These are phyloP conservation scores for Papilio machaon DNA, from an alignment of 1,140 invertebrate species.

Conservation along the genomic window DNA sequence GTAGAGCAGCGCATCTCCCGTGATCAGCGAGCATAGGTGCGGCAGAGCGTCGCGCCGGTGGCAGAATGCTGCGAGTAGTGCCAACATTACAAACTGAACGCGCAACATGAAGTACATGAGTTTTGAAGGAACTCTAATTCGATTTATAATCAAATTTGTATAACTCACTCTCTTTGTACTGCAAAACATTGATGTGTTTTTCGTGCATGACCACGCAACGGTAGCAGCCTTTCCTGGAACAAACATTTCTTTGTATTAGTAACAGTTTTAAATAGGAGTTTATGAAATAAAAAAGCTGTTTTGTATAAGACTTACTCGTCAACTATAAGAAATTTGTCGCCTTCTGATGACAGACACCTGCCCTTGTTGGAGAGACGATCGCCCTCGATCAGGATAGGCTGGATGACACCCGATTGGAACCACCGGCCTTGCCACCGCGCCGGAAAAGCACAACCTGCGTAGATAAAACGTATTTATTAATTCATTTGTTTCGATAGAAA, in stretches of 20 bases:
- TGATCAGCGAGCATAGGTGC: constrained; percentile 91
- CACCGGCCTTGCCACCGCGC: constrained; percentile 90
- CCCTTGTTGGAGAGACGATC: constrained; percentile 91
- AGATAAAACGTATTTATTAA: background rate
- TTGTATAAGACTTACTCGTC: constrained; percentile 87
- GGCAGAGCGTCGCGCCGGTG: constrained; percentile 88
- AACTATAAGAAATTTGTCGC: constrained; percentile 92
- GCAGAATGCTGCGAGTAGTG: constrained; percentile 87
- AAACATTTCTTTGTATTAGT: constrained; percentile 38
- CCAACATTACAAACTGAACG: constrained; percentile 1
- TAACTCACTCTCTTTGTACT: constrained; percentile 98
- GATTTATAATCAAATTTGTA: background rate
- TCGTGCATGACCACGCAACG: constrained; percentile 96
- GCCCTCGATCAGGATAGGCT: constrained; percentile 89
- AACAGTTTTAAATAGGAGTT: background rate
- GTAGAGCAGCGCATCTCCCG: constrained; percentile 92
- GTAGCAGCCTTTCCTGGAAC: constrained; percentile 85
- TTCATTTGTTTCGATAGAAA: background rate
- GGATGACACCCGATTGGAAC: constrained; percentile 92
- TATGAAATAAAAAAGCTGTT: background rate
- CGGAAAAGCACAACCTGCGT: constrained; percentile 89
- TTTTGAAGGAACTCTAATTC: background rate
- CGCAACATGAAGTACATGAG: background rate
- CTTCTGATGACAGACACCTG: constrained; percentile 89
- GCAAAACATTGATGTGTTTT: constrained; percentile 95